Percentiles rank a stretch among this genome's conserved stretches.
Evolutionary conservation across 1,140 invertebrate species (phyloP).

Genomic region (Leptopilina clavipes): DNA sequence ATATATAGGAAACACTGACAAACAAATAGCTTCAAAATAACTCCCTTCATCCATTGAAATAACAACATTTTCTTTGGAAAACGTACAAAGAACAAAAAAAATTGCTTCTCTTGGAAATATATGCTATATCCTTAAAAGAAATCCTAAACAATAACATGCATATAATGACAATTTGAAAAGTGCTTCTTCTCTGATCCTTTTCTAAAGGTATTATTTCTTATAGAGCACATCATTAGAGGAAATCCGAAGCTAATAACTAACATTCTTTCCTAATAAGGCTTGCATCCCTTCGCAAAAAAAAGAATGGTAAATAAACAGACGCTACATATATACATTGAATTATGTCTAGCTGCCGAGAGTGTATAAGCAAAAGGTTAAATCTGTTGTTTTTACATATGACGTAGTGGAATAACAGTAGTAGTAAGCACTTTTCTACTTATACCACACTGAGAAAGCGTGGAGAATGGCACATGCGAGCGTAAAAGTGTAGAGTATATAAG

Average conservation of each 20-base stretch:
- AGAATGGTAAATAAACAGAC: background rate
- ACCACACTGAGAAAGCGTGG: slow-evolving; percentile 38
- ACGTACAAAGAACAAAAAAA: no score
- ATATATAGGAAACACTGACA: no score
- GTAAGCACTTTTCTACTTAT: slow-evolving; percentile 42
- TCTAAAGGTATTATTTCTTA: background rate
- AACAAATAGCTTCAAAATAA: no score
- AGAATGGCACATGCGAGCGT: slow-evolving; percentile 34
- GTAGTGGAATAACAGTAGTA: slow-evolving; percentile 37
- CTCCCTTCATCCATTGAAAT: no score
- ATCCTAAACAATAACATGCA: no score
- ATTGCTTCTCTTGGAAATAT: no score
- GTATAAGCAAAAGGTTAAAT: background rate
- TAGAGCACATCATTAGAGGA: background rate
- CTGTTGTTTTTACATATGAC: slow-evolving; percentile 14
- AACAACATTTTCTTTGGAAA: no score
- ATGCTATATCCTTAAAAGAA: no score
- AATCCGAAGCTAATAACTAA: background rate
- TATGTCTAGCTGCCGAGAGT: background rate
- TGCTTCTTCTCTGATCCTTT: background rate
- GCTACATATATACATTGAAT: background rate
- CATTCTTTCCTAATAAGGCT: background rate
- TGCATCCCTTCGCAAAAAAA: background rate
- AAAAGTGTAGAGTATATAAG: slow-evolving; percentile 35
- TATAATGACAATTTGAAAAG: background rate